Percentiles rank a stretch among this genome's conserved stretches.
These are phyloP conservation scores for Acrossocheilus wenchowensis DNA, from an alignment of 2,797 vertebrate genomes.

Conservation along the genomic window DNA sequence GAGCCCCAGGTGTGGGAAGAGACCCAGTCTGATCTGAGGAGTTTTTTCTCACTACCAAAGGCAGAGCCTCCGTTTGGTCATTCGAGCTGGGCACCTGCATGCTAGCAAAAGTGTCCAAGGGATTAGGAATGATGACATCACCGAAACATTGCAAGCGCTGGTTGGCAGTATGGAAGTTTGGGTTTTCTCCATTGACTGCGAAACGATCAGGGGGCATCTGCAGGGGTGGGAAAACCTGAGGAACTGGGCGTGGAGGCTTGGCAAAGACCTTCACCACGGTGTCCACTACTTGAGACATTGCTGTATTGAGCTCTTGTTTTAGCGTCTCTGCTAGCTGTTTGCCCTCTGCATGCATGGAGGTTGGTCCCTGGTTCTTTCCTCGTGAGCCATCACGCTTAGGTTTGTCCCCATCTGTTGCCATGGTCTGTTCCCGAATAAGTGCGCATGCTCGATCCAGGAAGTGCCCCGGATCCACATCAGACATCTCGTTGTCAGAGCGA, in stretches of 20 bases:
- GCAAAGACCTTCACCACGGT: constrained; percentile 97
- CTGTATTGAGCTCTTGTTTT: constrained; percentile 97
- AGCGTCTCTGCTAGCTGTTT: constrained; percentile 93
- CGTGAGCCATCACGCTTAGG: constrained; percentile 79
- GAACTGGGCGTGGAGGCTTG: constrained; percentile 85
- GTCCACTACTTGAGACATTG: constrained; percentile 97
- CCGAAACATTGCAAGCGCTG: constrained; percentile 97
- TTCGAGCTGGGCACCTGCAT: constrained; percentile 85
- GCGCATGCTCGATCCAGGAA: constrained; percentile 93
- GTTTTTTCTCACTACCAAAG: constrained; percentile 94
- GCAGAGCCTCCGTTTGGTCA: constrained; percentile 96
- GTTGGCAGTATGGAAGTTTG: constrained; percentile 93
- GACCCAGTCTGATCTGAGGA: constrained; percentile 85
- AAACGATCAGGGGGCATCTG: constrained; percentile 78
- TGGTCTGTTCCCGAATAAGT: constrained; percentile 90
- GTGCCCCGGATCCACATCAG: constrained; percentile 92
- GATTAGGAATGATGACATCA: constrained; percentile 93
- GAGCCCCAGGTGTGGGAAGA: constrained; percentile 81
- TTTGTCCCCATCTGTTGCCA: constrained; percentile 84
- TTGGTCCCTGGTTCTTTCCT: constrained; percentile 81
- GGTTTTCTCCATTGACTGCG: constrained; percentile 80
- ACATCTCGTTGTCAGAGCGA: constrained; percentile 86
- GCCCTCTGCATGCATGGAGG: constrained; percentile 82
- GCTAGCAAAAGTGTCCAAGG: constrained; percentile 88
- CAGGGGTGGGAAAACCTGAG: constrained; percentile 87